These are phyloP conservation scores for Nephrotoma guestfalica DNA, from an alignment of 2,888 invertebrate species.

Conservation along the genomic window DNA sequence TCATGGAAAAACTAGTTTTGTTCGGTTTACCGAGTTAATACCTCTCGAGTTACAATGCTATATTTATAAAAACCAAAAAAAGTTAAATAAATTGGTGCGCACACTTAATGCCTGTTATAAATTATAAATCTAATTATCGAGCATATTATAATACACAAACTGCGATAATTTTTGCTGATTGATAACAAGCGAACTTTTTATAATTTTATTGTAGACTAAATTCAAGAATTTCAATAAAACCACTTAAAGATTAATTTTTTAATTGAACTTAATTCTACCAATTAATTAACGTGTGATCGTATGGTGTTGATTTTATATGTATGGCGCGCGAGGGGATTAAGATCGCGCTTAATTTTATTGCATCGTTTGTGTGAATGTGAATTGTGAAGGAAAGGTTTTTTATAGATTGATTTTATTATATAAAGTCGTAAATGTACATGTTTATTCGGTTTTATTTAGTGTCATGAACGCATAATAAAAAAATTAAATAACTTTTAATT, in stretches of 20 bases:
- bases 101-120: neutral
- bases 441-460: neutral
- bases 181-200: neutral
- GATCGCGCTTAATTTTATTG: neutral
- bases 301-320: neutral
- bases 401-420: neutral
- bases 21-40: neutral
- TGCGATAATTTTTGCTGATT: neutral
- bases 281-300: neutral
- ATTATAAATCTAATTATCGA: neutral
- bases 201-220: neutral
- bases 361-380: neutral
- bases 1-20: neutral
- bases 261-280: neutral
- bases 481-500: neutral
- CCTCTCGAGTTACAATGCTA: neutral
- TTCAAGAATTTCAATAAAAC: neutral
- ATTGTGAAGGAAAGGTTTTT: neutral
- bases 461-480: neutral
- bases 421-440: neutral
- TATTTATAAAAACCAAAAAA: neutral
- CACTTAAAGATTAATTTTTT: neutral
- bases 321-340: neutral
- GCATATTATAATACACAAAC: neutral
- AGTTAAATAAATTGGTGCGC: neutral